Percentiles rank a stretch among this genome's conserved stretches.
Evolutionary conservation across 2,888 invertebrate genomes (phyloP).

Genomic region (Hemicrepidius hirtus): DNA sequence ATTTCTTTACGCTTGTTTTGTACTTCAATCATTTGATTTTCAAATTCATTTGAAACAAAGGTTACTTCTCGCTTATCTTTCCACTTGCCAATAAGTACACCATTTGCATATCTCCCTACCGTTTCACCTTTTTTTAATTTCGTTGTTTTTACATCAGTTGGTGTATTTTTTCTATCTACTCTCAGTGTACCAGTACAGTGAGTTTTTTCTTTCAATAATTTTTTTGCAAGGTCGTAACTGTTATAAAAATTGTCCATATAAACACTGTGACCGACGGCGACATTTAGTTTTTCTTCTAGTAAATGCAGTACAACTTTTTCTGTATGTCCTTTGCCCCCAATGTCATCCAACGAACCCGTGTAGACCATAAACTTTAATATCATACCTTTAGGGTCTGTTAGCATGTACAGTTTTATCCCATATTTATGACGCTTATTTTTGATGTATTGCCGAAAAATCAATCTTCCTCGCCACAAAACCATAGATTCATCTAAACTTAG

Average conservation of each 20-base stretch:
- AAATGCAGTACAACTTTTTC: not conserved
- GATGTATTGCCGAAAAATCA: not conserved
- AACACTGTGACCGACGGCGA: not conserved
- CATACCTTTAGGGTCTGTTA: slow-evolving; percentile 4
- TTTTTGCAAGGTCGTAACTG: not conserved
- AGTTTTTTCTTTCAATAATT: not conserved
- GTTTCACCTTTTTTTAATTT: slow-evolving; percentile 15
- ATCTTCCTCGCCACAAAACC: slow-evolving; percentile 64
- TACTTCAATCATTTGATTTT: slow-evolving; percentile 46
- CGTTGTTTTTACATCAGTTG: not conserved
- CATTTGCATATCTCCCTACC: slow-evolving; percentile 18
- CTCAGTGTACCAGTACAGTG: slow-evolving; percentile 14
- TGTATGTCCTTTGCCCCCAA: not conserved
- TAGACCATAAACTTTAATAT: not conserved
- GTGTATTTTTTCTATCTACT: not conserved
- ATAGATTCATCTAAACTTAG: slow-evolving; percentile 49
- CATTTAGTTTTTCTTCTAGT: not conserved
- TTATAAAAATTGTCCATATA: slow-evolving; percentile 22
- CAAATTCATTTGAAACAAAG: slow-evolving; percentile 55
- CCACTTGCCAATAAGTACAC: slow-evolving; percentile 53
- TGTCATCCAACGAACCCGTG: not conserved
- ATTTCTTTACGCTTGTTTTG: slow-evolving; percentile 29
- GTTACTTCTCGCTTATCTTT: slow-evolving; percentile 54
- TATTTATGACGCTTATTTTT: slow-evolving; percentile 11
- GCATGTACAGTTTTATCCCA: slow-evolving; percentile 11